phyloP scores from a whole-genome alignment of 35 echinoderm and acorn worm species.

The Anneissia japonica region DNA sequence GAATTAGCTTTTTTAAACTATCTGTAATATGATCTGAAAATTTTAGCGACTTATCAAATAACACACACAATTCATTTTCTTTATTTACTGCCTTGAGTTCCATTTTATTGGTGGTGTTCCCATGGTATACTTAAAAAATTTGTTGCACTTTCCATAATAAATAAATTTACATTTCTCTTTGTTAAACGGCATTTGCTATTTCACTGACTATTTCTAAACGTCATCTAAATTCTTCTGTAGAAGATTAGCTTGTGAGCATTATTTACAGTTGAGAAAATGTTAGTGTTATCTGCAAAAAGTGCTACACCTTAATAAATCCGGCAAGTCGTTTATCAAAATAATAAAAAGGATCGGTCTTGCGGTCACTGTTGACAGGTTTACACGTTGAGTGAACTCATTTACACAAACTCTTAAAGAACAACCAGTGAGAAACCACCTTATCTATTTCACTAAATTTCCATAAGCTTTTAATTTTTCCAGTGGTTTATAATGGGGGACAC shows the following conservation, averaged over 20 bases:
- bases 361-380: constrained; percentile 12
- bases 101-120: not conserved
- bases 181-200: constrained; percentile 8
- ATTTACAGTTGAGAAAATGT: not conserved
- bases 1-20: too few relatives aligned
- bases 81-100: not conserved
- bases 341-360: too few relatives aligned
- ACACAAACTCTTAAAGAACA: not conserved
- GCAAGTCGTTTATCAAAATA: not conserved
- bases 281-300: constrained; percentile 33
- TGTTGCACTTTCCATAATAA: not conserved
- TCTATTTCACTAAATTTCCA: too few relatives aligned
- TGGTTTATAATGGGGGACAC: too few relatives aligned
- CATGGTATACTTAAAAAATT: not conserved
- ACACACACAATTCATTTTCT: constrained; percentile 15
- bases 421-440: too few relatives aligned
- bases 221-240: not conserved
- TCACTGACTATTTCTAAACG: not conserved
- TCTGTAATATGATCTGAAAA: not conserved
- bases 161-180: constrained; percentile 11
- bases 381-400: not conserved
- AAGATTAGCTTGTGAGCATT: not conserved
- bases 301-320: not conserved
- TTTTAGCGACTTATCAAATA: not conserved
- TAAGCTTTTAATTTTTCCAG: too few relatives aligned